Base-by-base conservation (phyloP, 2,113 vertebrate species). In the Aix galericulata region DNA sequence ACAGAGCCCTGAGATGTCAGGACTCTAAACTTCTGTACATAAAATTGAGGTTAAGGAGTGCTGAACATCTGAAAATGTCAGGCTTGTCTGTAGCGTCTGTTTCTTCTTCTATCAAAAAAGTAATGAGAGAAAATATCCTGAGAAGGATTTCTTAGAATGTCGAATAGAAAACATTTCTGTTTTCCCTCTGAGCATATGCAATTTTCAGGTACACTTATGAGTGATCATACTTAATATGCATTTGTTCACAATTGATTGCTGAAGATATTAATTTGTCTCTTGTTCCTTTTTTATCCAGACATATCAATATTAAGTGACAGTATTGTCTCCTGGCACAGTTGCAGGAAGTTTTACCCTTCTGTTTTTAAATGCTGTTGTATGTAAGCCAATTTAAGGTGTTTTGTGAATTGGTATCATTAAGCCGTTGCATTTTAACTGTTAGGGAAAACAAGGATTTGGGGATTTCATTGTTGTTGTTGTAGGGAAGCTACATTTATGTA, bases 351-450 rank as follows among this genome's bases (percentile, higher is more conserved):
- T 56, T 83, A 64, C 15, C 4, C 40, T 81, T 86, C 17, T 83
- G 13, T 42, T 93, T 93, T 77, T 34, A 74, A 71, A 58, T 17
- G 77, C 66, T 66, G 77, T 66, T 66, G 18, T 73, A 48, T 80
- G 88, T 48, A 78, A 60, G 36, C 4, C 3, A 60, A 8, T 58
- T 82, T 26, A 46, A 74, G 66, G 29, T 68, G 34, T 29, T 58
- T 94, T 87, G 76, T 67, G 55, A 93, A 93, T 38, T 20, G 8
- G 48, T 85, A 14, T 59, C 17, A 22, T 86, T 80, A 68, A 91
- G 31, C 15, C 55, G 18, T 66, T 85, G 20, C 13, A 38, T 72
- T 64, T 91, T 44, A 73, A 73, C 76, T 16, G 56, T 34, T 56
- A 16, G 7, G 40, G n/a, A 23, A 84, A 82, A 60, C 13, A 82